These are phyloP conservation scores for Drosophila serrata DNA, from an alignment of 1,140 invertebrate species.

Conservation along the genomic window DNA sequence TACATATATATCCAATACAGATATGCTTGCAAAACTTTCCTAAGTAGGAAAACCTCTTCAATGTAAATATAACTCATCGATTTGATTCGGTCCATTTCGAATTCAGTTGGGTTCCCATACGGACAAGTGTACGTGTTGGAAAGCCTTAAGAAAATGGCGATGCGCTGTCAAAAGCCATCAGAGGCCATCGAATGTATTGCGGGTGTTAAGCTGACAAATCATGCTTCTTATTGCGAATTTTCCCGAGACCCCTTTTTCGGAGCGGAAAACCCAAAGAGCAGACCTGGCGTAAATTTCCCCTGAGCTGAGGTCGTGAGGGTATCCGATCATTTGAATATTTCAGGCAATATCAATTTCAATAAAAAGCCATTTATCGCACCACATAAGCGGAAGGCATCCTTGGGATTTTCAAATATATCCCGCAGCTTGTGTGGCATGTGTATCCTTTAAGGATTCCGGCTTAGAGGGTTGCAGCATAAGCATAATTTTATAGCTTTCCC, in stretches of 20 bases:
- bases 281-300: constrained; percentile 43
- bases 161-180: constrained; percentile 47
- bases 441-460: constrained; percentile 63
- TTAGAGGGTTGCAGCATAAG: constrained; percentile 51
- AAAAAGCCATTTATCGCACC: constrained; percentile 85
- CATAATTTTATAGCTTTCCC: constrained; percentile 80
- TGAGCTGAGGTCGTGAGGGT: neutral
- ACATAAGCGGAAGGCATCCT: constrained; percentile 65
- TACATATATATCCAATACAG: neutral
- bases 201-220: constrained; percentile 85
- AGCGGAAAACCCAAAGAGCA: neutral
- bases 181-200: constrained; percentile 43
- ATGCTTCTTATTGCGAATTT: constrained; percentile 75
- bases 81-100: constrained; percentile 10
- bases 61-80: constrained; percentile 12
- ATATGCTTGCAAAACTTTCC: constrained; percentile 16
- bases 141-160: constrained; percentile 34
- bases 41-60: constrained; percentile 17
- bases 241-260: constrained; percentile 46
- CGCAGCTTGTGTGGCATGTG: neutral
- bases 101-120: constrained; percentile 12
- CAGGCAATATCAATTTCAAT: constrained; percentile 85
- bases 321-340: constrained; percentile 75
- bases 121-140: constrained; percentile 6
- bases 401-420: constrained; percentile 35